A percentile compares a stretch with the other conserved stretches of the same genome.
These are phyloP conservation scores for Zoanthus sansibaricus DNA, from an alignment of 92 coral and sea anemone species.

Conservation along the genomic window DNA sequence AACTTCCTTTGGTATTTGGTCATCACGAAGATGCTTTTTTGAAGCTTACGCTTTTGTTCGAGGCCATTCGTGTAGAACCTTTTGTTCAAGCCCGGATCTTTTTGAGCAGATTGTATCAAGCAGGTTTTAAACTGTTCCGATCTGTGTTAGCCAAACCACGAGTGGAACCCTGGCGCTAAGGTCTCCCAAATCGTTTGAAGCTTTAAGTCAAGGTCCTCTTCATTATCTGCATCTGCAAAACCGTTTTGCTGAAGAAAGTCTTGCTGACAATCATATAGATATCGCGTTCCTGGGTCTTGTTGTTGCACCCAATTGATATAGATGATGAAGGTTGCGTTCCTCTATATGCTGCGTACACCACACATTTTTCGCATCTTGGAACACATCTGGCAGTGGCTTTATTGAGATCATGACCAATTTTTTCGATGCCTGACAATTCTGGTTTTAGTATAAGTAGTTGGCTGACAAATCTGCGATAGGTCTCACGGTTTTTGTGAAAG, in stretches of 20 bases:
- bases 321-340: too few species aligned
- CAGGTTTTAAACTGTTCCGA: slow-evolving; percentile 32
- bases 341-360: slow-evolving; percentile 55
- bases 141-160: slow-evolving; percentile 33
- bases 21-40: slow-evolving; percentile 9
- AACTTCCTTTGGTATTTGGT: slow-evolving; percentile 21
- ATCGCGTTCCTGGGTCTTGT: not conserved
- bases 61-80: slow-evolving; percentile 33
- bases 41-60: slow-evolving; percentile 21
- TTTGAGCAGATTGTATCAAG: slow-evolving; percentile 38
- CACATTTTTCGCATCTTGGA: slow-evolving; percentile 54
- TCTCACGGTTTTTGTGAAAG: slow-evolving; percentile 48
- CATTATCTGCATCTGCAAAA: slow-evolving; percentile 67
- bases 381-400: slow-evolving; percentile 68
- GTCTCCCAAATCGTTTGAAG: slow-evolving; percentile 49
- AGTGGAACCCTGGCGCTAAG: slow-evolving; percentile 57
- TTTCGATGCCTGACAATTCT: slow-evolving; percentile 59
- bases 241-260: slow-evolving; percentile 55
- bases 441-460: slow-evolving; percentile 62
- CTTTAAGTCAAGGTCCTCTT: slow-evolving; percentile 54
- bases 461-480: slow-evolving; percentile 62
- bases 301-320: too few species aligned
- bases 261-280: slow-evolving; percentile 51
- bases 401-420: slow-evolving; percentile 72
- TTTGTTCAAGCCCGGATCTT: slow-evolving; percentile 21